Evolutionary conservation across 2,888 invertebrate species (phyloP), one percentile per base, ranked within the genome.

Genomic region (Pandemis corylana): DNA sequence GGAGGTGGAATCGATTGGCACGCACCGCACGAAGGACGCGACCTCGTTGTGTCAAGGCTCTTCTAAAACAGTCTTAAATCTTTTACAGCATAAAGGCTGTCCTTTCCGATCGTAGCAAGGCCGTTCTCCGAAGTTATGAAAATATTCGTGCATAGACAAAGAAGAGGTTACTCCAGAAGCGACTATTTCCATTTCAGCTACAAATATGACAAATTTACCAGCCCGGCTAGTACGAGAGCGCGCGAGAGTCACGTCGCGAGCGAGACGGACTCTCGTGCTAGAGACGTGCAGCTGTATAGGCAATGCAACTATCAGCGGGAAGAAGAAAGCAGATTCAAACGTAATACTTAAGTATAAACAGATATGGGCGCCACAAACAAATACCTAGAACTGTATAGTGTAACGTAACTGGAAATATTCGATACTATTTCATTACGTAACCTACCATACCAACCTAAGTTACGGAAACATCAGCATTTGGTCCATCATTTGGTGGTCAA

Each of bases 21-120:
- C 79, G 79, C 71, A 53, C 67, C 74, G 69, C 65, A 44, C 42
- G 76, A 80, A 79, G 81, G 81, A 76, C 80, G 72, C 76, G 76
- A 71, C 82, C 80, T 79, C 80, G 78, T 67, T 70, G 71, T 75
- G 75, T 71, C 56, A 65, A 71, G 56, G 71, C 28, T 59, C 15
- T 42, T 71, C 71, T 64, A n/a, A 53, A 67, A 67, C 53, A 67
- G 28, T 13, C 36, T 66, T 65, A 28, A 65, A 44, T 46, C 49
- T 65, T 65, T 66, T 36, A 28, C 28, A 13, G 49, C 13, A 64
- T 15, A 64, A 28, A 66, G 49, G 66, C 46, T 36, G 20, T 66
- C 66, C 7, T 66, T 59, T 59, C 28, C 5, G 15, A 9, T 56
- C 20, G 53, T 20, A 15, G 7, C 53, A 59, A 59, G 59, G 59